Conservation (phyloP, 2,888 invertebrate genomes). For the Drosophila recens region DNA sequence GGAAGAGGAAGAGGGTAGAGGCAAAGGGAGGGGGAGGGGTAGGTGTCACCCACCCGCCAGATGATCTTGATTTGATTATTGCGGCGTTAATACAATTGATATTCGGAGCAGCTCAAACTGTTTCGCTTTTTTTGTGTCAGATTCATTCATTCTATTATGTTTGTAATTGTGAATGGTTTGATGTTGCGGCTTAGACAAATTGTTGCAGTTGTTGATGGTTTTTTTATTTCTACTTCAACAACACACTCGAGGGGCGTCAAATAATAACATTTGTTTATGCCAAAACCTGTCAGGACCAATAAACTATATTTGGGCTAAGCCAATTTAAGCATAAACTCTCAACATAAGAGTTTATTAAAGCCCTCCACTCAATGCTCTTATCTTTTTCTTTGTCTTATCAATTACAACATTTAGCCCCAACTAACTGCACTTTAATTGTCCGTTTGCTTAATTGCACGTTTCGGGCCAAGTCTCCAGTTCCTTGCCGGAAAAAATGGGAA, state of each 20-base stretch:
- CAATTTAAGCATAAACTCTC: constrained; percentile 35
- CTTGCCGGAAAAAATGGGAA: constrained; percentile 5
- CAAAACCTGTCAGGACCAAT: constrained; percentile 28
- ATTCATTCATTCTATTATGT: constrained; percentile 19
- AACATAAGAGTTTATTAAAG: constrained; percentile 17
- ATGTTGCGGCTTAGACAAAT: constrained; percentile 65
- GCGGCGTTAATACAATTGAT: constrained; percentile 79
- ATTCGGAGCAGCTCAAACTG: constrained; percentile 61
- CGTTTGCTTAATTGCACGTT: constrained; percentile 60
- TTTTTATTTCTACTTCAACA: constrained; percentile 58
- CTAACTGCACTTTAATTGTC: constrained; percentile 62
- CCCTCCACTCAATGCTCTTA: constrained; percentile 8
- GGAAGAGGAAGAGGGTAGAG: too few relatives aligned
- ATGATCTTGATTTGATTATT: constrained; percentile 82
- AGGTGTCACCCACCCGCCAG: constrained; percentile 56
- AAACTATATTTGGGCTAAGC: constrained; percentile 40
- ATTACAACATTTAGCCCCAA: constrained; percentile 22
- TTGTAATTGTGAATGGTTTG: constrained; percentile 43
- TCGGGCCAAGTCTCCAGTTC: constrained; percentile 23
- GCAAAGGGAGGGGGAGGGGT: constrained; percentile 25
- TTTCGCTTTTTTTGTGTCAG: constrained; percentile 8
- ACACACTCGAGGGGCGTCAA: constrained; percentile 29
- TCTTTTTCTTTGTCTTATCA: constrained; percentile 13
- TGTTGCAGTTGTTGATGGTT: constrained; percentile 68
- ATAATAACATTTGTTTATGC: constrained; percentile 70